Evolutionary conservation across 2,113 vertebrate genomes (phyloP).

Genomic region (Redunca redunca): DNA sequence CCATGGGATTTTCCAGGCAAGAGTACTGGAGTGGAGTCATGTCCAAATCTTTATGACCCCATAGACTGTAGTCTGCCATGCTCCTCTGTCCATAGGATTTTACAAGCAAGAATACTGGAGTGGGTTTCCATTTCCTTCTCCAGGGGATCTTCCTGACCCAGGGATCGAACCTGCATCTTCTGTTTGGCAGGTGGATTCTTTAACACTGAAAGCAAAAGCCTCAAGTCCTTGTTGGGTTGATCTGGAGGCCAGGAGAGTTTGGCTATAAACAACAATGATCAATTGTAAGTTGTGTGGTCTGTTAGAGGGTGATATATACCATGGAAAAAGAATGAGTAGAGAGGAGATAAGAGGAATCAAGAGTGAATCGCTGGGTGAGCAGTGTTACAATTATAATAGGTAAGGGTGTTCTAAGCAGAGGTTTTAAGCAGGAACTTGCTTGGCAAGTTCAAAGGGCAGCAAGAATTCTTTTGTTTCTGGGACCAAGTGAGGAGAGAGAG

Average conservation of each 20-base stretch:
- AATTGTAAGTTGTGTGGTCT: background rate
- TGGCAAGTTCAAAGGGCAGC: background rate
- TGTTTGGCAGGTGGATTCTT: background rate
- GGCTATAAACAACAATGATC: background rate
- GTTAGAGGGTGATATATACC: background rate
- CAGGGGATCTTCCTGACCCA: background rate
- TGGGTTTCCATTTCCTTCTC: background rate
- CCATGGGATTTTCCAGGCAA: too few species aligned
- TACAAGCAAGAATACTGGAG: background rate
- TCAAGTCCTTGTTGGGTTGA: background rate
- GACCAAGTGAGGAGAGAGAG: background rate
- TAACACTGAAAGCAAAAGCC: background rate
- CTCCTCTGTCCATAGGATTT: background rate
- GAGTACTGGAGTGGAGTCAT: background rate
- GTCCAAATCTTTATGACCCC: background rate
- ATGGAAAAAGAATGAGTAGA: background rate
- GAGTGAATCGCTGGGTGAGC: background rate
- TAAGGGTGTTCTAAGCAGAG: background rate
- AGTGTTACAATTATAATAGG: background rate
- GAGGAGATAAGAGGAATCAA: background rate
- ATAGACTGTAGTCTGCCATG: background rate
- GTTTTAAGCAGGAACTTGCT: background rate
- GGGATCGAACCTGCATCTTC: background rate
- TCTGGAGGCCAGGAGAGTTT: background rate
- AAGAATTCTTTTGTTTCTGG: background rate